Conservation (phyloP, 1,140 invertebrate genomes). For the Nylanderia fulva region DNA sequence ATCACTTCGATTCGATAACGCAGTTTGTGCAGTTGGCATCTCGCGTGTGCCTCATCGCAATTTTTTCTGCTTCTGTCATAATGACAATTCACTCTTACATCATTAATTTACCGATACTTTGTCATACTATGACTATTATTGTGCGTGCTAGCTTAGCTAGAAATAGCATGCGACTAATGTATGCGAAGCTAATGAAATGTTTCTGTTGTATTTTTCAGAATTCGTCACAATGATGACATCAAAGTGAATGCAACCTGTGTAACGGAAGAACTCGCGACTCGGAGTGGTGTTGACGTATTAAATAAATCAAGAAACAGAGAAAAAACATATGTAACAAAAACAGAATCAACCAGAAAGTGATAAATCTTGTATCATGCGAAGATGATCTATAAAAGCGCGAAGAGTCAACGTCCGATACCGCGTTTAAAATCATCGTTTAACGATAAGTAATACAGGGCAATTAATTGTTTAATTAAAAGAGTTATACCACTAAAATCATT, state of each 20-base stretch:
- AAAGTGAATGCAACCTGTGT: constrained; percentile 91
- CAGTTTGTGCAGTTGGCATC: neutral
- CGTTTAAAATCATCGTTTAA: constrained; percentile 75
- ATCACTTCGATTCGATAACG: neutral
- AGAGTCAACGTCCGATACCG: constrained; percentile 82
- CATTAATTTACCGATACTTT: neutral
- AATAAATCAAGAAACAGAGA: constrained; percentile 78
- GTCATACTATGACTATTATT: too few species aligned
- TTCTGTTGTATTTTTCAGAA: constrained; percentile 90
- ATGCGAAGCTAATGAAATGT: neutral
- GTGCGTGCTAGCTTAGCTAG: neutral
- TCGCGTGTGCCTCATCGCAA: neutral
- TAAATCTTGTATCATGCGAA: constrained; percentile 85
- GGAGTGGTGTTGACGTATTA: constrained; percentile 86
- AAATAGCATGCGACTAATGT: neutral
- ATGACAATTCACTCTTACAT: neutral
- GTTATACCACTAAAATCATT: constrained; percentile 75
- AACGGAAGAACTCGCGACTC: constrained; percentile 85
- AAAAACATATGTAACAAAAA: constrained; percentile 75
- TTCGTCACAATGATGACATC: constrained; percentile 99
- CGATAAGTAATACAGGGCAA: constrained; percentile 77
- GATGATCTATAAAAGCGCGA: constrained; percentile 83
- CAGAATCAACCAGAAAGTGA: constrained; percentile 75
- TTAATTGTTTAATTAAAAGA: constrained; percentile 77
- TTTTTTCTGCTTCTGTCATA: neutral